Evolutionary conservation across 2,888 invertebrate genomes (phyloP), one percentile per base, ranked within the genome.

Genomic region (Hemistola chrysoprasaria): DNA sequence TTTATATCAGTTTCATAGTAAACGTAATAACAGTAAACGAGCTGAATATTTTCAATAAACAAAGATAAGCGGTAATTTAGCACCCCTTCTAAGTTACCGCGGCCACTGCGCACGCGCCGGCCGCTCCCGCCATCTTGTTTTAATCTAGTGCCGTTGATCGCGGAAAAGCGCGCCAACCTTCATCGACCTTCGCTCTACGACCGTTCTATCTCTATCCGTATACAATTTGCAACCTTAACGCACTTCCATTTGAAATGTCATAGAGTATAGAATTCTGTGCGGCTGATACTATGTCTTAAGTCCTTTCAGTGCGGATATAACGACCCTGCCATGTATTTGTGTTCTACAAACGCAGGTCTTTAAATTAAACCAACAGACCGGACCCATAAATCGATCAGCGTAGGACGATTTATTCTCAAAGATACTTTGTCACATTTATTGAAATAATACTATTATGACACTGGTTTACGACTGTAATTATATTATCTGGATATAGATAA

Each of bases 121-220:
- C 83, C 82, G 70, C 77, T 74, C 77, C 81, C 85, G 85, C 86
- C 86, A 85, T 85, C 79, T 86, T 86, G 84, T 82, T 79, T 49
- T 83, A 80, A 88, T 88, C 86, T 86, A 82, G 80, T 79, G 82
- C 82, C 80, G 82, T 82, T 83, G 86, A 86, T 85, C 86, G 86
- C 86, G 87, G 86, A 87, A 87, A 86, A 86, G 85, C 87, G 79
- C 78, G 82, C 82, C 87, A 86, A 85, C 86, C 87, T 87, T 88
- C 86, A 87, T 86, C 87, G 87, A 88, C 87, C 87, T 88, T 88
- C 87, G 86, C 85, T 87, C 86, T 79, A 78, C 84, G 78, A 81
- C 83, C 83, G 78, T 66, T 62, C 69, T 62, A 62, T 65, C 67
- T 64, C 65, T 58, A 60, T 59, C 58, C 53, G 52, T 76, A 73